Evolutionary conservation across 2,888 invertebrate genomes (phyloP), one percentile per base, ranked within the genome.

Genomic region (Antheraea assamensis): DNA sequence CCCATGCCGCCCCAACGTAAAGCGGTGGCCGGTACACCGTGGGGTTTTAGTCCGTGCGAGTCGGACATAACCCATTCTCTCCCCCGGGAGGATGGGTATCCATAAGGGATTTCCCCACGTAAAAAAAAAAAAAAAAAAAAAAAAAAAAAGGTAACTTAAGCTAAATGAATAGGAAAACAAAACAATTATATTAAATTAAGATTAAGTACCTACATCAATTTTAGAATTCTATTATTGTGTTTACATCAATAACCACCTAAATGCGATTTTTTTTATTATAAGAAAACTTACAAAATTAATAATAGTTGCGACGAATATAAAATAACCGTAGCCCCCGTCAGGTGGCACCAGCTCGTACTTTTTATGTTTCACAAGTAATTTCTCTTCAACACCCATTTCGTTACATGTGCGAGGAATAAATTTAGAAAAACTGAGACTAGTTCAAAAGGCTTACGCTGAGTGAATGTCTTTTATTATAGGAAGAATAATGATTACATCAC

Each of bases 321-420:
- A 85, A 89, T 96, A 96, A 0, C 97, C 97, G 96, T 96, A 97
- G 0, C 97, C 97, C 2, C 97, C 97, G 75, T 96, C 96, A 0
- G 96, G 96, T 1, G 96, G 82, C 30, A 90, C 87, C 1, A 85
- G 72, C 75, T 83, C 79, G 78, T 85, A 87, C 73, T 84, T 88
- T 74, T 84, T 88, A 52, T 64, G 78, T 75, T 83, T 83, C 49
- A 76, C 64, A 71, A 61, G 71, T 64, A 52, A 74, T 79, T 75
- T 73, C 58, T 83, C 80, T 71, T 81, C 82, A 13, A 71, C 80
- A 79, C 78, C 82, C 89, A 88, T 88, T 73, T 80, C 76, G 64
- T 72, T 72, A 35, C 5, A 42, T 74, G 27, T 3, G 4, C 17
- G 15, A 30, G 17, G 3, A 52, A 52, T 58, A 58, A 64, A 61